Evolutionary conservation across 2,888 invertebrate genomes (phyloP), one percentile per base, ranked within the genome.

Genomic region (Ochlodes sylvanus): DNA sequence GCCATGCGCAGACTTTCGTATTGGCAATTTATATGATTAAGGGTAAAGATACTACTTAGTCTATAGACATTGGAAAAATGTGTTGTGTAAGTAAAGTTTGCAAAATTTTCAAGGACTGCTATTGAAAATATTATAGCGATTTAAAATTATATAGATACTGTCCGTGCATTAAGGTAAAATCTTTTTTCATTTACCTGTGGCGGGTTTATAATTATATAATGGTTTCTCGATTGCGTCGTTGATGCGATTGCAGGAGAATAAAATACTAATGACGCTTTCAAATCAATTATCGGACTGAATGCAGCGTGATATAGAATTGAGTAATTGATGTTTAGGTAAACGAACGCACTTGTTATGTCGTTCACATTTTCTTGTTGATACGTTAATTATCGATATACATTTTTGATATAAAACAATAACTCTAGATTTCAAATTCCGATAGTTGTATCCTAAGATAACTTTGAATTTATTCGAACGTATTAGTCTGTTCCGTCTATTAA

Each of bases 21-120:
- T 47, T 64, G 63, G 44, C 56, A 56, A 64, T 64, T 64, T 56
- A 56, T 56, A 64, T 64, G 63, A 64, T 56, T 64, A 64, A 32
- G 44, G 44, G 27, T 2, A 27, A 27, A 27, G 63, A 14, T 34
- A 27, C 42, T 7, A 9, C 19, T 1, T 1, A 19, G 5, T 50
- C 2, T 12, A 3, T 10, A 50, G 19, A 50, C 50, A 12, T 50
- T 38, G 12, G 38, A 38, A 19, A 19, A 50, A 50, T 21, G 19
- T 50, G 50, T 6, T 47, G 9, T 7, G 5, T 47, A 15, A 17
- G 27, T 27, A 27, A 15, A 15, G 7, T 17, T 47, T 50, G 50
- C 19, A 9, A 50, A 19, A 50, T 19, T 50, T 50, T 50, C 19
- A 19, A 50, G 3, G 4, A n/a, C 17, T 47, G 9, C 12, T 12